Percentiles rank a stretch among this genome's conserved stretches.
Evolutionary conservation across 2,797 vertebrate genomes (phyloP).

Genomic region (Tenualosa ilisha): DNA sequence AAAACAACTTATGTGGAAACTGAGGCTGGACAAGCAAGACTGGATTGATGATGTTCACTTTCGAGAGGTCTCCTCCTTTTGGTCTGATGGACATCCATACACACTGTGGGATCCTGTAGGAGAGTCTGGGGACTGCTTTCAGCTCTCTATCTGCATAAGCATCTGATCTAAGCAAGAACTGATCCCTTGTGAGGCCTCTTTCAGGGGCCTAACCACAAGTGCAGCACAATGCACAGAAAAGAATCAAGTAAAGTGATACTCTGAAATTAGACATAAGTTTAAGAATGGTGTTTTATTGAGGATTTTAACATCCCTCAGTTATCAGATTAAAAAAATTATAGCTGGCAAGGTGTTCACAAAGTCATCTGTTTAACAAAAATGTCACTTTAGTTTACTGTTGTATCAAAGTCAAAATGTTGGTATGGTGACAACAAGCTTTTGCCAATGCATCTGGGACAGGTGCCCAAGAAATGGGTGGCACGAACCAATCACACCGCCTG

Average conservation of each 20-base stretch:
- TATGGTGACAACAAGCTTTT: not conserved
- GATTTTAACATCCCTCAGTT: too few relatives aligned
- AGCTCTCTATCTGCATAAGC: not conserved
- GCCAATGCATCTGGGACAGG: not conserved
- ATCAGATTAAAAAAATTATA: too few relatives aligned
- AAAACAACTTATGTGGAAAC: not conserved
- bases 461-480: not conserved
- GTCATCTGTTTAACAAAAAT: too few relatives aligned
- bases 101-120: not conserved
- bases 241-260: too few relatives aligned
- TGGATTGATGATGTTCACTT: not conserved
- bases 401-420: too few relatives aligned
- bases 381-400: too few relatives aligned
- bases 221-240: too few relatives aligned
- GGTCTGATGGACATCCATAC: not conserved
- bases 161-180: not conserved
- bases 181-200: not conserved
- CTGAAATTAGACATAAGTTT: too few relatives aligned
- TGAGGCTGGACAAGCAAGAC: not conserved
- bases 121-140: not conserved
- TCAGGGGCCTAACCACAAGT: not conserved
- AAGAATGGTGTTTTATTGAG: too few relatives aligned
- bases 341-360: too few relatives aligned
- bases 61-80: not conserved
- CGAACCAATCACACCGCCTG: not conserved